These are phyloP conservation scores for Yoshiicerus persimilis DNA, from an alignment of 1,140 invertebrate genomes.

Conservation along the genomic window DNA sequence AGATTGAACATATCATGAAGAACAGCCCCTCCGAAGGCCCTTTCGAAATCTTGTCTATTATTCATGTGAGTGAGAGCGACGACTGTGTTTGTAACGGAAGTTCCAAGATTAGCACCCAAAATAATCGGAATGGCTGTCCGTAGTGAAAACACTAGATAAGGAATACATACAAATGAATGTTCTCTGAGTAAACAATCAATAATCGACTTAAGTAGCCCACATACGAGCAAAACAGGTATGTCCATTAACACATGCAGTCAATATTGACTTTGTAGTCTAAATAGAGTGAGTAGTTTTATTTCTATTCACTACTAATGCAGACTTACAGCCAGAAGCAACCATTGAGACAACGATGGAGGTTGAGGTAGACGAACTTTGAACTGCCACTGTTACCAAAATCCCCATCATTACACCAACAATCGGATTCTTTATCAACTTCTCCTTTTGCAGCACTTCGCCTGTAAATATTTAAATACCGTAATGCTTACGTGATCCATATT, in stretches of 20 bases:
- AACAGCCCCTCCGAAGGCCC: constrained; percentile 62
- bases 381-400: constrained; percentile 63
- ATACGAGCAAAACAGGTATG: neutral
- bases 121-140: constrained; percentile 60
- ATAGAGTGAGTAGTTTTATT: neutral
- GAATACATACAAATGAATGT: neutral
- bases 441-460: constrained; percentile 58
- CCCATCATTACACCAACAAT: constrained; percentile 62
- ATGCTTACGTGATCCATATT: neutral
- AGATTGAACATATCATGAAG: constrained; percentile 64
- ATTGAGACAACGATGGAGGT: constrained; percentile 66
- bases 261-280: neutral
- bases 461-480: neutral
- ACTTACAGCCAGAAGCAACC: constrained; percentile 61
- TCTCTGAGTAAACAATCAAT: neutral
- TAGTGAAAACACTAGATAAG: constrained; percentile 57
- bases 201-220: neutral
- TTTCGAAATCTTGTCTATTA: constrained; percentile 57
- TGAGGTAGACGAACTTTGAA: constrained; percentile 65
- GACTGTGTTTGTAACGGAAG: constrained; percentile 64
- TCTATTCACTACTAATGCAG: neutral
- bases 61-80: constrained; percentile 59
- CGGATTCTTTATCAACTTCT: constrained; percentile 60
- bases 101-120: constrained; percentile 67
- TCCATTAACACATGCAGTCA: neutral